These are phyloP conservation scores for Microtus richardsoni DNA, from an alignment of 2,113 vertebrate species.

Conservation along the genomic window DNA sequence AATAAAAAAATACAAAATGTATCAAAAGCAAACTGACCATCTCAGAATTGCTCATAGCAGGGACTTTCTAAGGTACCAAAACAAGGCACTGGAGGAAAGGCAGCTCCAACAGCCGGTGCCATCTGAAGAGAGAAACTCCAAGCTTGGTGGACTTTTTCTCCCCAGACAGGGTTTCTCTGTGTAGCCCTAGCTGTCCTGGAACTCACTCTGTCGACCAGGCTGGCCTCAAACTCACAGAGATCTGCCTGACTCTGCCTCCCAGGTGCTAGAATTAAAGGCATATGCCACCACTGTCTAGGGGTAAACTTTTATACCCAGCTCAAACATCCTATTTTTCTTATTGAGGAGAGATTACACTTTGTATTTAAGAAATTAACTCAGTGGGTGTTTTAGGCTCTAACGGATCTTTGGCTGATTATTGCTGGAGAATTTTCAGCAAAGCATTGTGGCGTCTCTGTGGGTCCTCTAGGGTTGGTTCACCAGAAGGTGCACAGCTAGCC, in stretches of 20 bases:
- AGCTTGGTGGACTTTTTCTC: accelerated
- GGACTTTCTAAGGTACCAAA: not conserved
- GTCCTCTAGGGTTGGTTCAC: not conserved
- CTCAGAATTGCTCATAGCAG: not conserved
- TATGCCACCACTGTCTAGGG: accelerated
- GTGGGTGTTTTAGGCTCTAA: not conserved
- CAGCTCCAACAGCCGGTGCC: not conserved
- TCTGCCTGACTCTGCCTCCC: not conserved
- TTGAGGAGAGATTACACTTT: not conserved
- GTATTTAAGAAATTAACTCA: not conserved
- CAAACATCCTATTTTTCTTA: not conserved
- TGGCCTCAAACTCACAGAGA: not conserved
- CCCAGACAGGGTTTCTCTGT: not conserved
- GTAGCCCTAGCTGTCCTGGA: not conserved
- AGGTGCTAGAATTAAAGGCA: not conserved
- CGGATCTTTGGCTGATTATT: not conserved
- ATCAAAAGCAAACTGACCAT: not conserved
- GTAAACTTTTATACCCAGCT: not conserved
- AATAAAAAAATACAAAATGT: not conserved
- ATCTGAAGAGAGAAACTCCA: not conserved
- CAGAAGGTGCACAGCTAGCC: not conserved
- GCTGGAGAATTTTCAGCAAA: not conserved
- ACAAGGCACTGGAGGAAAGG: not conserved
- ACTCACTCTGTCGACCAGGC: not conserved
- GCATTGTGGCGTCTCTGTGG: accelerated